Conservation (phyloP, 2,888 invertebrate species). For the Gari tellinella region DNA sequence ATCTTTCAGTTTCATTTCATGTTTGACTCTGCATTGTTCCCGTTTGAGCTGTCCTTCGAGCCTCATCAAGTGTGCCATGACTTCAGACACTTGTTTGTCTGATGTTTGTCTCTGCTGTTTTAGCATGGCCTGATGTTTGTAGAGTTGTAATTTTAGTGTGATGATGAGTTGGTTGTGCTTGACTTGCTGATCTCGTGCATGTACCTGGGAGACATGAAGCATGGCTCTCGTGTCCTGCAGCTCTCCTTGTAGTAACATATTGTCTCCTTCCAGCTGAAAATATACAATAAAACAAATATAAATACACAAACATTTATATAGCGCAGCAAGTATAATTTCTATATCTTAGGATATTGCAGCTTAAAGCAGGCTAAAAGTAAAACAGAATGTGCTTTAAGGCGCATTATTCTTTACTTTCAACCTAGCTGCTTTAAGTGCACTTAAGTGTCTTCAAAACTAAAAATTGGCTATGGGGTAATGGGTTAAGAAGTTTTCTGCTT, state of each 20-base stretch:
- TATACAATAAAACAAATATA: too few relatives aligned
- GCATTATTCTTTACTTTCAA: too few relatives aligned
- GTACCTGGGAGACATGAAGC: conserved; percentile 60
- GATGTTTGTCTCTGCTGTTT: conserved; percentile 56
- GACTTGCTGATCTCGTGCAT: conserved; percentile 62
- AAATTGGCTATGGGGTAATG: too few relatives aligned
- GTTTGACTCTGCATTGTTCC: conserved; percentile 68
- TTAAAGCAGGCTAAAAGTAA: too few relatives aligned
- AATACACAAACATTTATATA: too few relatives aligned
- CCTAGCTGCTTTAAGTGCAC: too few relatives aligned
- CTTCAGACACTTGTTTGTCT: conserved; percentile 69
- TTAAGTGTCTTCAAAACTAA: too few relatives aligned
- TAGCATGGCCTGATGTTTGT: conserved; percentile 62
- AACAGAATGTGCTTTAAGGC: too few relatives aligned
- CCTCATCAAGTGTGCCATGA: conserved; percentile 72
- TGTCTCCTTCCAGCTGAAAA: too few relatives aligned
- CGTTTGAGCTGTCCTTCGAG: conserved; percentile 73
- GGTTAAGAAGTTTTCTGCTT: too few relatives aligned
- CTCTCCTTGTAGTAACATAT: conserved; percentile 32
- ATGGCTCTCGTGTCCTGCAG: conserved; percentile 39
- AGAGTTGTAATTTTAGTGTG: conserved; percentile 66
- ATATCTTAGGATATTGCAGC: too few relatives aligned
- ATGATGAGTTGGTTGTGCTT: conserved; percentile 66
- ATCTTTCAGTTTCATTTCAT: conserved; percentile 68
- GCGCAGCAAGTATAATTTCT: too few relatives aligned